Evolutionary conservation across 2,113 vertebrate species (phyloP), one percentile per base, ranked within the genome.

Genomic region (Corythoichthys intestinalis): DNA sequence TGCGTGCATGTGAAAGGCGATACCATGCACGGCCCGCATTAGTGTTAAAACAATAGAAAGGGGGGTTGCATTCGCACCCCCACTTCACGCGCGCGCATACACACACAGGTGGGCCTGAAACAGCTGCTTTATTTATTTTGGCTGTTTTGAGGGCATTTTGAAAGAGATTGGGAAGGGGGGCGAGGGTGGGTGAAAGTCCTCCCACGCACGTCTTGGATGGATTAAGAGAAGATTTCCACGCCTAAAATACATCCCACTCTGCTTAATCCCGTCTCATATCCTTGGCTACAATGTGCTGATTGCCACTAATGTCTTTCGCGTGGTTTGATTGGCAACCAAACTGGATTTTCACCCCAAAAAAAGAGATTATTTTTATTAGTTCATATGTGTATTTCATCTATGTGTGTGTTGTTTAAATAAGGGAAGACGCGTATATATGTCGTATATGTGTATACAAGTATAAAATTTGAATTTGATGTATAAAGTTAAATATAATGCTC

Each of bases 1-100:
- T 88, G 83, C 28, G 75, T 85, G 84, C 90, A 91, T 92, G 80
- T 91, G 90, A 93, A 93, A 90, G 84, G 72, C 77, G 78, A 60
- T 73, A 90, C 71, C 81, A 54, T 67, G 82, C 82, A 87, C 80
- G 56, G 83, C 60, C 61, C 64, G 78, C 83, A 88, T 88, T 89
- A 83, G 86, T 85, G 77, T 77, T 84, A 88, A 89, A 88, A 90
- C 87, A 91, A 91, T 87, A 53, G 39, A 47, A 8, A 35, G 8
- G 65, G 49, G 49, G 35, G 37, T 28, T 48, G 67, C 62, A 60
- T 64, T 41, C 39, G 6, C 49, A 5, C 14, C 37, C 34, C 0
- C 13, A 49, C 9, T 9, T 7, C 34, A 1, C 54, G 52, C 54
- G 57, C 9, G 20, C 41, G 41, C 41, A 28, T 68, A 49, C 10